Conservation (phyloP, 2,888 invertebrate species). For the Rhimphoctona megacephalus region DNA sequence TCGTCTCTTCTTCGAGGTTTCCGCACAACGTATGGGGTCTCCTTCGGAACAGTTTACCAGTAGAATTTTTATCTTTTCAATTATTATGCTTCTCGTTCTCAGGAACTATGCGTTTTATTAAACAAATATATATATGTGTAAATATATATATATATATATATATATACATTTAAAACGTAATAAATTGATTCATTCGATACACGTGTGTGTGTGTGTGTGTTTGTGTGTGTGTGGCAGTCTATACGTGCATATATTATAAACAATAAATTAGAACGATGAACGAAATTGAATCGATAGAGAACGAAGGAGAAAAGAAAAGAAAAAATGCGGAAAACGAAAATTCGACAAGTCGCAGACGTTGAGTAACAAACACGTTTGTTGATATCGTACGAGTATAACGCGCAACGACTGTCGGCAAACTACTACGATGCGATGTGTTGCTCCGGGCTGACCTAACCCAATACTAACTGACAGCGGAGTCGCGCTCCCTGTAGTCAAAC, state of each 20-base stretch:
- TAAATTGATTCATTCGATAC: not conserved
- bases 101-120: conserved; percentile 46
- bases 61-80: conserved; percentile 9
- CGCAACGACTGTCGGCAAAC: conserved; percentile 71
- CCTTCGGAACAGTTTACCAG: conserved; percentile 42
- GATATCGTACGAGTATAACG: conserved; percentile 68
- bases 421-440: conserved; percentile 72
- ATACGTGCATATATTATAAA: not conserved
- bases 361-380: conserved; percentile 72
- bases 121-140: conserved; percentile 2
- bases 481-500: conserved; percentile 83
- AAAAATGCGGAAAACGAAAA: conserved; percentile 72
- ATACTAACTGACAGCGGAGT: conserved; percentile 86
- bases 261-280: conserved; percentile 1
- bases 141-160: not conserved
- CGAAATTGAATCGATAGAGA: not conserved
- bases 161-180: conserved; percentile 1
- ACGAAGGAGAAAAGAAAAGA: conserved; percentile 73
- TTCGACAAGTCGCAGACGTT: conserved; percentile 81
- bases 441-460: conserved; percentile 88
- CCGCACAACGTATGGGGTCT: conserved; percentile 16
- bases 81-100: conserved; percentile 5
- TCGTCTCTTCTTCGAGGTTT: conserved; percentile 28
- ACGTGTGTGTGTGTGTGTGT: conserved; percentile 10
- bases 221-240: not conserved